Evolutionary conservation across 2,888 invertebrate genomes (phyloP).

Genomic region (Gnatocerus cornutus): DNA sequence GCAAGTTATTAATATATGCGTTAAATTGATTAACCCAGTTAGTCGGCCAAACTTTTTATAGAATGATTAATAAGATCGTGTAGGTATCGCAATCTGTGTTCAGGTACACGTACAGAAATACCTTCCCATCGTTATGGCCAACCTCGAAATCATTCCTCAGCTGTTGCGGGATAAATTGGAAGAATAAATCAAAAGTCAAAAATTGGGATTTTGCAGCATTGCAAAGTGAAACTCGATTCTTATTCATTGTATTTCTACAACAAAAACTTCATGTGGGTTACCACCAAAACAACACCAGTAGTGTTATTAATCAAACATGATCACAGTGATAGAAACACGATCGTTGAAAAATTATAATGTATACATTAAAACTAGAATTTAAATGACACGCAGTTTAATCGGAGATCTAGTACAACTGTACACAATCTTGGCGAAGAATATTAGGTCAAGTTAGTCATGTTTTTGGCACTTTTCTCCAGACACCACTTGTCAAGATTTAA

Average conservation of each 20-base stretch:
- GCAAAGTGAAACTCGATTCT: background rate
- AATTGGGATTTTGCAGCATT: slow-evolving; percentile 9
- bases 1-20: slow-evolving; percentile 29
- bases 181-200: slow-evolving; percentile 35
- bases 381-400: background rate
- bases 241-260: no score
- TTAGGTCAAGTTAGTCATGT: slow-evolving; percentile 4
- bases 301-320: no score
- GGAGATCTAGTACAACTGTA: background rate
- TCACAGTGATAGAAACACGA: background rate
- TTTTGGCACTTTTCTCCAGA: slow-evolving; percentile 1
- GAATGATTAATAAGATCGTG: slow-evolving; percentile 38
- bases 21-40: slow-evolving; percentile 43
- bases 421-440: background rate
- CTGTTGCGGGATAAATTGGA: slow-evolving; percentile 31
- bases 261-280: no score
- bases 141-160: slow-evolving; percentile 30
- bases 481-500: background rate
- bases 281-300: no score
- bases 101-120: slow-evolving; percentile 38
- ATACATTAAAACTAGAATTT: background rate
- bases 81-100: slow-evolving; percentile 30
- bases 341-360: background rate
- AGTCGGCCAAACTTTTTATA: slow-evolving; percentile 39
- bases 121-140: slow-evolving; percentile 39